phyloP scores from a whole-genome alignment of 2,113 vertebrate species.

The Petaurus breviceps region DNA sequence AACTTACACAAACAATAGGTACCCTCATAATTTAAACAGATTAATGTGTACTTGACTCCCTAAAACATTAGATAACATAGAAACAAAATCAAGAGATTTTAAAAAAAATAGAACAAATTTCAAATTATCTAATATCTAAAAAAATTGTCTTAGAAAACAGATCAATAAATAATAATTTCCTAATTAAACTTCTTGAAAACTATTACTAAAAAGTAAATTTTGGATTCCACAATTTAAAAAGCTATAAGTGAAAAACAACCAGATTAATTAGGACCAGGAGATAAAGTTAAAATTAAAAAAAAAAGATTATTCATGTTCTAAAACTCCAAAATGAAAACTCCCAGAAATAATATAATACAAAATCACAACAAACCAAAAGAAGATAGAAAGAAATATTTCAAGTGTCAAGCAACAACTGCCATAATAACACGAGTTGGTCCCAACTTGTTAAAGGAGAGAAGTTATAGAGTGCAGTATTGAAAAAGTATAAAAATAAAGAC shows the following conservation, averaged over 20 bases:
- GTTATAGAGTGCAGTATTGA: background rate
- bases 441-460: background rate
- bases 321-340: background rate
- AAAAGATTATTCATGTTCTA: background rate
- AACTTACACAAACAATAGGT: background rate
- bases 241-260: background rate
- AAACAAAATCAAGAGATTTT: background rate
- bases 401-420: background rate
- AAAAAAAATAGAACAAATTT: background rate
- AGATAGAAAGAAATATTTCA: background rate
- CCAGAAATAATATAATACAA: background rate
- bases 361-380: background rate
- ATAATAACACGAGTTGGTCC: background rate
- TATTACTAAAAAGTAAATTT: background rate
- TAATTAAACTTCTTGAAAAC: background rate
- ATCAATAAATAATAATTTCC: background rate
- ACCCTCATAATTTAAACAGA: background rate
- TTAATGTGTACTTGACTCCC: background rate
- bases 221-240: background rate
- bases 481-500: background rate
- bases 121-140: background rate
- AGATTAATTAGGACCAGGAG: background rate
- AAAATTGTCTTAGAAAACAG: background rate
- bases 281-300: background rate
- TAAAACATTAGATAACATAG: background rate